A percentile compares a stretch with the other conserved stretches of the same genome.
Conservation (phyloP, 2,113 vertebrate species). For the Laticauda colubrina region DNA sequence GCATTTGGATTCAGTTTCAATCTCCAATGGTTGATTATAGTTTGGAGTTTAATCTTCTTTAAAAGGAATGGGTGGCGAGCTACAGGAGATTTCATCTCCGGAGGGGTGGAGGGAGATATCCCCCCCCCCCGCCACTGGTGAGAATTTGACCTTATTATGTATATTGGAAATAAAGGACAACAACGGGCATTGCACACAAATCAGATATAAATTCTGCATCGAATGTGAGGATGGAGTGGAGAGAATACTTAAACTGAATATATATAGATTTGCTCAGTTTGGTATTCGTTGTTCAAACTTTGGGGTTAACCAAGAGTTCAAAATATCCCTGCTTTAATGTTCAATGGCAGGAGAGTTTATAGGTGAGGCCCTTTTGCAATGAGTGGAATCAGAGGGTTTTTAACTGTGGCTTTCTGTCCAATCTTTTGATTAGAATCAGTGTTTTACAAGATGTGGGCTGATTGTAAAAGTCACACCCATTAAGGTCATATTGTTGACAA, state of each 20-base stretch:
- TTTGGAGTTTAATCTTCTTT: slow-evolving; percentile 56
- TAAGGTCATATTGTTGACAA: slow-evolving; percentile 45
- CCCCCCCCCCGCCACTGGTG: background rate
- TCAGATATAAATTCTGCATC: slow-evolving; percentile 3
- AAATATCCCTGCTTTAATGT: slow-evolving; percentile 31
- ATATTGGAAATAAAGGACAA: background rate
- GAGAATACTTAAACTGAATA: slow-evolving; percentile 23
- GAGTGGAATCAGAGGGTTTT: slow-evolving; percentile 12
- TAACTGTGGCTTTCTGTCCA: slow-evolving; percentile 32
- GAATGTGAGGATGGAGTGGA: slow-evolving; percentile 22
- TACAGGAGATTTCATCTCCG: background rate
- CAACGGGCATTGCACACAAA: background rate
- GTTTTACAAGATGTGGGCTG: slow-evolving; percentile 24
- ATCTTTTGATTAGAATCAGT: slow-evolving; percentile 23
- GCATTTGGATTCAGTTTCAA: slow-evolving; percentile 59
- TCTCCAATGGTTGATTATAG: slow-evolving; percentile 54
- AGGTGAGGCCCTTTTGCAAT: slow-evolving; percentile 37
- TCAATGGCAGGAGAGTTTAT: slow-evolving; percentile 26
- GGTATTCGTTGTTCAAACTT: slow-evolving; percentile 31
- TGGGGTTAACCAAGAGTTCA: slow-evolving; percentile 13
- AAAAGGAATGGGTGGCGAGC: slow-evolving; percentile 28
- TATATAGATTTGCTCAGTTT: slow-evolving; percentile 2
- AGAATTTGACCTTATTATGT: background rate
- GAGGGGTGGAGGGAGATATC: background rate
- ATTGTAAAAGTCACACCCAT: slow-evolving; percentile 31